Conservation (phyloP, 2,797 vertebrate species). For the Chaetodon trifasciatus region DNA sequence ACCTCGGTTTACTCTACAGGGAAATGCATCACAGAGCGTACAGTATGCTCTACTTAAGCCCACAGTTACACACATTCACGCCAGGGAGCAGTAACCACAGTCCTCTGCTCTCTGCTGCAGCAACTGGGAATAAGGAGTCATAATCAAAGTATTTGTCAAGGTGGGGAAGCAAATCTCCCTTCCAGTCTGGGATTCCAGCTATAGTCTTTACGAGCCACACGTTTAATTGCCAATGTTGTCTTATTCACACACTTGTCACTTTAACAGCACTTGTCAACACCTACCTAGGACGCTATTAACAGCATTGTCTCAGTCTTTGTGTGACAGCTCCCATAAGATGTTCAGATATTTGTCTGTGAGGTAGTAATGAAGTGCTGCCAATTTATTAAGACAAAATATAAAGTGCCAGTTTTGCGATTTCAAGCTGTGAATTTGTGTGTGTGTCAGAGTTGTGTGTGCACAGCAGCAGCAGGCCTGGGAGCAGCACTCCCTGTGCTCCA, state of each 20-base stretch:
- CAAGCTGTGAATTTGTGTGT: slow-evolving; percentile 22
- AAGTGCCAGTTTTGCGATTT: slow-evolving; percentile 1
- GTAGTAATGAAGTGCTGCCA: not conserved
- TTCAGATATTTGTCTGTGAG: slow-evolving; percentile 9
- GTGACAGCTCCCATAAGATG: slow-evolving; percentile 18
- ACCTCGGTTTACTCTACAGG: not conserved
- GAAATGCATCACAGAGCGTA: not conserved
- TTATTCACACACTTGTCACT: slow-evolving; percentile 24
- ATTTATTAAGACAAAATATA: not conserved
- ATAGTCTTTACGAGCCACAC: slow-evolving; percentile 12
- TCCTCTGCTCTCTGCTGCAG: slow-evolving; percentile 10
- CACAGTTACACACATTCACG: slow-evolving; percentile 28
- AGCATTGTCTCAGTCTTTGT: slow-evolving; percentile 1
- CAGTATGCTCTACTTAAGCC: slow-evolving; percentile 22
- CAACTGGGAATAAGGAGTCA: slow-evolving; percentile 6
- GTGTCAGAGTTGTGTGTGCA: slow-evolving; percentile 79
- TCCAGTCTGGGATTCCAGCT: slow-evolving; percentile 6
- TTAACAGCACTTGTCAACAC: slow-evolving; percentile 24
- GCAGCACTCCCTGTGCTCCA: slow-evolving; percentile 79
- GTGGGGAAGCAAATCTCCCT: slow-evolving; percentile 8
- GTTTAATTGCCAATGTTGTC: slow-evolving; percentile 13
- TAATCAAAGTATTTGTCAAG: slow-evolving; percentile 21
- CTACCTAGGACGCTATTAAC: slow-evolving; percentile 15
- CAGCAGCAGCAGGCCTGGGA: slow-evolving; percentile 80
- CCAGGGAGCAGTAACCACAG: slow-evolving; percentile 8